phyloP scores from a whole-genome alignment of 2,888 invertebrate genomes.

The Perizoma affinitatum region DNA sequence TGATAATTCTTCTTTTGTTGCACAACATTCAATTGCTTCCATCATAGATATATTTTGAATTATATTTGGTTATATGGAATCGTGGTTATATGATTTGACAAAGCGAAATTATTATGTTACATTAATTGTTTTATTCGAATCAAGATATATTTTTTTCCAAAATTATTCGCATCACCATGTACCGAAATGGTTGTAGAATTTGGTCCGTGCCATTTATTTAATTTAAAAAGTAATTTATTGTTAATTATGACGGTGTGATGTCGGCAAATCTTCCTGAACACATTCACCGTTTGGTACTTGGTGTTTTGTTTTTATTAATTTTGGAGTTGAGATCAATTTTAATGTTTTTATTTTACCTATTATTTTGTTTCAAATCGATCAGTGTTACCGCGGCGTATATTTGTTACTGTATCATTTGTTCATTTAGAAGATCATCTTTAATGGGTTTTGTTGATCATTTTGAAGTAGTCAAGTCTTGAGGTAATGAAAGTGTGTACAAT shows the following conservation, averaged over 20 bases:
- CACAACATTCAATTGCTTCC: conserved; percentile 77
- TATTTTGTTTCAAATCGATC: conserved; percentile 61
- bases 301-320: conserved; percentile 72
- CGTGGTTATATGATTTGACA: conserved; percentile 60
- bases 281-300: conserved; percentile 75
- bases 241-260: conserved; percentile 57
- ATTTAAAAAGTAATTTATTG: conserved; percentile 74
- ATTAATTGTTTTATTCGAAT: conserved; percentile 49
- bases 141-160: conserved; percentile 61
- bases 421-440: conserved; percentile 46
- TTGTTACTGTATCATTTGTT: conserved; percentile 51
- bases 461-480: conserved; percentile 71
- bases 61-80: conserved; percentile 68
- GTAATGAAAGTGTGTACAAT: conserved; percentile 76
- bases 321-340: conserved; percentile 63
- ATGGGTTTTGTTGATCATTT: conserved; percentile 45
- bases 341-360: conserved; percentile 44
- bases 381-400: conserved; percentile 60
- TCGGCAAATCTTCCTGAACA: conserved; percentile 68
- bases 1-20: conserved; percentile 60
- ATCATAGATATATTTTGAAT: conserved; percentile 69
- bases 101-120: conserved; percentile 48
- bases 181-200: conserved; percentile 71
- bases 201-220: conserved; percentile 83
- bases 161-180: conserved; percentile 66